These are phyloP conservation scores for Vulpes lagopus DNA, from an alignment of 2,113 vertebrate genomes.

Conservation along the genomic window DNA sequence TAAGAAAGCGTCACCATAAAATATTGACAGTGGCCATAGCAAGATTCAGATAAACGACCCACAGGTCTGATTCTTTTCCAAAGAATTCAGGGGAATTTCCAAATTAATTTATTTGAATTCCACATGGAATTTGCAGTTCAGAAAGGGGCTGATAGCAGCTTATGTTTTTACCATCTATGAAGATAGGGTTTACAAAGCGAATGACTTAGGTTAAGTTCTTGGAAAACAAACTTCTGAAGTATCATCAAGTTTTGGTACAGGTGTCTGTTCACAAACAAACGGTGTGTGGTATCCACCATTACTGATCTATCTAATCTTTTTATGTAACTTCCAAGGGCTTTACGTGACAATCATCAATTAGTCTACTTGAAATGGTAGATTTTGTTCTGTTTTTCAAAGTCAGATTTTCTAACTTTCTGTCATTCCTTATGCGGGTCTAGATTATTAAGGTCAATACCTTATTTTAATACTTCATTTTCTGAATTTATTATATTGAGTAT, in stretches of 20 bases:
- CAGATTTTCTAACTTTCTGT: not conserved
- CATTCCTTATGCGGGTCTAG: conserved; percentile 10
- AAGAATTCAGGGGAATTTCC: conserved; percentile 83
- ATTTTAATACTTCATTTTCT: not conserved
- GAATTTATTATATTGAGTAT: not conserved
- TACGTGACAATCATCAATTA: not conserved
- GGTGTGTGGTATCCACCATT: conserved; percentile 13
- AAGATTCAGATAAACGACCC: conserved; percentile 64
- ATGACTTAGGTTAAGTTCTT: conserved; percentile 59
- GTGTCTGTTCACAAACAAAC: conserved; percentile 52
- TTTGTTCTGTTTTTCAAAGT: not conserved
- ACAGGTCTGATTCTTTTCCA: conserved; percentile 68
- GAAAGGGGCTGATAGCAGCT: conserved; percentile 15
- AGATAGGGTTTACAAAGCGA: conserved; percentile 65
- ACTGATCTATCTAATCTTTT: not conserved
- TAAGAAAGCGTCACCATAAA: conserved; percentile 76
- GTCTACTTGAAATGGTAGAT: not conserved
- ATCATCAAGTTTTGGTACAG: conserved; percentile 45
- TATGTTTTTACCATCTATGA: conserved; percentile 49
- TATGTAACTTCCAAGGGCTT: conserved; percentile 37
- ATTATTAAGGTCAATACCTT: not conserved
- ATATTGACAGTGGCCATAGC: conserved; percentile 15
- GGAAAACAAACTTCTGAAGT: conserved; percentile 51
- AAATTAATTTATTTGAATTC: conserved; percentile 75
- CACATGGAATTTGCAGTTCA: conserved; percentile 74